Evolutionary conservation across 2,888 invertebrate genomes (phyloP), one percentile per base, ranked within the genome.

Genomic region (Macaria liturata): DNA sequence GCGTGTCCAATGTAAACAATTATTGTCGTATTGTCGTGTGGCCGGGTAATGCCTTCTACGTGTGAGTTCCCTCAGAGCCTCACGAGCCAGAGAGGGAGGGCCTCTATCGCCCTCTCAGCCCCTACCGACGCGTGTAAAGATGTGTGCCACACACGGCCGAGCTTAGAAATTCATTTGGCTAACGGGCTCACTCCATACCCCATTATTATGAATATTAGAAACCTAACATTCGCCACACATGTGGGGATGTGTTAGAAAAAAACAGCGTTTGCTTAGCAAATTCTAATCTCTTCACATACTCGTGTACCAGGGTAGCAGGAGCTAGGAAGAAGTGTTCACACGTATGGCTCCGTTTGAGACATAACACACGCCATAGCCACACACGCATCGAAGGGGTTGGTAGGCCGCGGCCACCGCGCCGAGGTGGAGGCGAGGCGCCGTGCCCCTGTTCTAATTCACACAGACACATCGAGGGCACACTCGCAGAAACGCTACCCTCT

Each of bases 261-360:
- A 84, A 73, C 76, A 80, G 78, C 86, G 81, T 89, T 89, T 84
- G 88, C 84, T 91, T 85, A 90, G 91, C 83, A 91, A 91, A 88
- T 91, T 91, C 91, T 91, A 91, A 91, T 91, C 91, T 91, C 87
- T 84, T 81, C 91, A 91, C 91, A 91, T 91, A 91, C 90, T 91
- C 88, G 71, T 76, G 73, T 84, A 91, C 90, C 80, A 90, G 88
- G 90, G 74, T 65, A 72, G 64, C 86, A 91, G 83, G 74, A 84
- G 59, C 61, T 57, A 58, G 65, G 65, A 87, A 87, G 86, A 86
- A 81, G 80, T 81, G 63, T 64, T 71, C 71, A 70, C 82, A 86
- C 84, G 81, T 86, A 84, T 87, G 85, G 77, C 78, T 79, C 80
- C 78, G 82, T 79, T 76, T 76, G 83, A 83, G 80, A 81, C 72